Conservation (phyloP, 2,888 invertebrate species). For the Drosophila dives region DNA sequence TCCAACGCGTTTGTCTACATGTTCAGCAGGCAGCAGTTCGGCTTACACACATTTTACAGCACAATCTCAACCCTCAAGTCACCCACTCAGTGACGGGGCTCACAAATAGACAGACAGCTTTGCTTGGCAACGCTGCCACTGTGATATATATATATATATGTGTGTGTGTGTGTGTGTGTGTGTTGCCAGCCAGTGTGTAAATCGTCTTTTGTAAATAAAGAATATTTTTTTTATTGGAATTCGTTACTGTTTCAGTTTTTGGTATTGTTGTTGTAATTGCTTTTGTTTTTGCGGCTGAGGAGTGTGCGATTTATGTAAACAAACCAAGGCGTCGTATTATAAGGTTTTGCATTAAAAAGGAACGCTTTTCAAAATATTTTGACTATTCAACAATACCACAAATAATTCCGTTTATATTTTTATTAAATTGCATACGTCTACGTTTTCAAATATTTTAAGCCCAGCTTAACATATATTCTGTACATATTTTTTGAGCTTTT, state of each 20-base stretch:
- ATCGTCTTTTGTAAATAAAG: conserved; percentile 74
- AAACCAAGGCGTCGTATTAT: conserved; percentile 74
- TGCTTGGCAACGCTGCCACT: not conserved
- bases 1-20: conserved; percentile 52
- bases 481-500: conserved; percentile 7
- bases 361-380: conserved; percentile 65
- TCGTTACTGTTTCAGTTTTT: conserved; percentile 20
- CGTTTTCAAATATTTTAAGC: not conserved
- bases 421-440: conserved; percentile 7
- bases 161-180: not conserved
- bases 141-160: too few relatives aligned
- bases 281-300: conserved; percentile 46
- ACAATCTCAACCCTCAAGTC: conserved; percentile 63
- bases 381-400: conserved; percentile 60
- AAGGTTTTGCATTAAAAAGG: conserved; percentile 68
- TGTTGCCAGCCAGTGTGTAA: conserved; percentile 59
- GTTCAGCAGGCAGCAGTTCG: conserved; percentile 69
- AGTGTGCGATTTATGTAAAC: conserved; percentile 66
- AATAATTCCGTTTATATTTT: conserved; percentile 55
- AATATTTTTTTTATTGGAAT: conserved; percentile 31
- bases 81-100: conserved; percentile 9
- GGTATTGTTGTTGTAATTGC: conserved; percentile 37
- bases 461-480: not conserved
- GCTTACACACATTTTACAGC: conserved; percentile 78
- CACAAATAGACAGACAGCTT: conserved; percentile 55